phyloP scores from a whole-genome alignment of 1,140 invertebrate species.

The Heliothis virescens region DNA sequence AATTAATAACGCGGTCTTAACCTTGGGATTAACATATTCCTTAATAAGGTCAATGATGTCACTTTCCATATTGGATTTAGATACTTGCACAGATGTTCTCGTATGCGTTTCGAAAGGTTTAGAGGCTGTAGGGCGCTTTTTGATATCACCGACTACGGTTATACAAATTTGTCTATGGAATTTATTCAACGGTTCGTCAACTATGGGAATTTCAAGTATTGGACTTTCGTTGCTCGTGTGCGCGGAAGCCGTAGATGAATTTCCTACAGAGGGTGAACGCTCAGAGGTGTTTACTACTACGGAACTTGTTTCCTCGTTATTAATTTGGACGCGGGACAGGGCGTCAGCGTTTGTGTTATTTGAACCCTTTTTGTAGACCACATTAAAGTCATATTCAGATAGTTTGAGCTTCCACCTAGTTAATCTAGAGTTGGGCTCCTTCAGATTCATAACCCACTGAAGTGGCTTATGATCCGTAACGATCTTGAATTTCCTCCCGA shows the following conservation, averaged over 20 bases:
- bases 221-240: constrained; percentile 25
- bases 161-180: constrained; percentile 44
- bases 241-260: constrained; percentile 3
- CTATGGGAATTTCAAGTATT: constrained; percentile 45
- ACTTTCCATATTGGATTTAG: constrained; percentile 43
- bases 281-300: constrained; percentile 38
- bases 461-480: too few relatives aligned
- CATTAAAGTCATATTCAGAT: constrained; percentile 41
- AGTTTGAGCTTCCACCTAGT: constrained; percentile 42
- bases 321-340: constrained; percentile 11
- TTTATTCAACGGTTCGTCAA: constrained; percentile 42
- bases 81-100: constrained; percentile 42
- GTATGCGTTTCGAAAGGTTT: constrained; percentile 47
- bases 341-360: constrained; percentile 39
- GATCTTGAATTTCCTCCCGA: too few relatives aligned
- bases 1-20: constrained; percentile 48
- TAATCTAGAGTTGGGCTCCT: too few relatives aligned
- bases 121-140: constrained; percentile 29
- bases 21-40: constrained; percentile 44
- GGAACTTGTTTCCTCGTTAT: constrained; percentile 36
- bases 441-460: too few relatives aligned
- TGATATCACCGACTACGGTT: constrained; percentile 43
- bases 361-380: constrained; percentile 8
- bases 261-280: neutral
- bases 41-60: constrained; percentile 46